Conservation (phyloP, 2,797 vertebrate species). For the Pangasius djambal region DNA sequence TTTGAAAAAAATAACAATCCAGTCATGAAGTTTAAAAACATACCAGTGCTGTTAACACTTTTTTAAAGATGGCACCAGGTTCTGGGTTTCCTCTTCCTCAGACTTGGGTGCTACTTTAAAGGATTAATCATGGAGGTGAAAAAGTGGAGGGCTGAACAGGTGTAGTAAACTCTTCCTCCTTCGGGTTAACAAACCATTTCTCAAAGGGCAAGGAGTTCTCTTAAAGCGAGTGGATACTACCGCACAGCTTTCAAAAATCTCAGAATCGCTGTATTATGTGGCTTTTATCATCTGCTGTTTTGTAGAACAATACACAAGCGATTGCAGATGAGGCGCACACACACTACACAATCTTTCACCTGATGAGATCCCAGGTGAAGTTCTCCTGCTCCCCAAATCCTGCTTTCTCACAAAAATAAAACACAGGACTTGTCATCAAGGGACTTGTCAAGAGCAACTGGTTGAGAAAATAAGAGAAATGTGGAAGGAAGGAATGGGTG, state of each 20-base stretch:
- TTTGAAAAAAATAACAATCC: constrained; percentile 1
- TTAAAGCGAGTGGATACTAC: not conserved
- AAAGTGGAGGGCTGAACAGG: not conserved
- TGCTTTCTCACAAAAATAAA: not conserved
- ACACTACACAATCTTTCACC: not conserved
- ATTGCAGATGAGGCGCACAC: not conserved
- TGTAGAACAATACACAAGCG: not conserved
- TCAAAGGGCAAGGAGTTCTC: not conserved
- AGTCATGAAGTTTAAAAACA: not conserved
- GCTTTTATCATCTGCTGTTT: not conserved
- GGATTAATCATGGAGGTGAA: not conserved
- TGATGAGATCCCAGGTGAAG: not conserved
- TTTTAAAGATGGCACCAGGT: not conserved
- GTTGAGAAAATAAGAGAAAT: not conserved
- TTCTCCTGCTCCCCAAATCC: not conserved
- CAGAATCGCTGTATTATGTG: not conserved
- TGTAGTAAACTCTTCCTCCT: not conserved
- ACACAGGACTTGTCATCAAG: not conserved
- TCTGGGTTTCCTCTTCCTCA: not conserved
- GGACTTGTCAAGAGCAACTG: not conserved
- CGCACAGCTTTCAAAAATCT: not conserved
- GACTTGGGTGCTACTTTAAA: not conserved
- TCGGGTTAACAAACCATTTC: not conserved
- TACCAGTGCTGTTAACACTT: not conserved
- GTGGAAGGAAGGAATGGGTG: not conserved